Conservation (phyloP, 1,140 invertebrate genomes). For the Venturia canescens region DNA sequence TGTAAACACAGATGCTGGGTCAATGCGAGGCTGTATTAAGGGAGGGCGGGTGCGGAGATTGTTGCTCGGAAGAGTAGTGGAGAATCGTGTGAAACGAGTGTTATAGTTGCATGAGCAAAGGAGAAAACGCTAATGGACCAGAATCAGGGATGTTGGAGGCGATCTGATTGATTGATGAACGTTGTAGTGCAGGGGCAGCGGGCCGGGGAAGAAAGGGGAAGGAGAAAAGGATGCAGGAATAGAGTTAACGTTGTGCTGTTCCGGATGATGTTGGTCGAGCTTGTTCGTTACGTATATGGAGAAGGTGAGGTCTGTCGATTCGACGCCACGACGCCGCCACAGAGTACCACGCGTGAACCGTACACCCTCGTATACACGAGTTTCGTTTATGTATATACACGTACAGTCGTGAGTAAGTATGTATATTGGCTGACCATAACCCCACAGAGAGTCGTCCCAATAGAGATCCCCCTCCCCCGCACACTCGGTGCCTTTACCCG, state of each 20-base stretch:
- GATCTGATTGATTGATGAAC: slow-evolving; percentile 52
- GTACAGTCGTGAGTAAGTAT: not conserved
- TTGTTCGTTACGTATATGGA: slow-evolving; percentile 14
- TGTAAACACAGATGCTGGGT: too few species aligned
- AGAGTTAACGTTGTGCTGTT: slow-evolving; percentile 14
- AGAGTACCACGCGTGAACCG: not conserved
- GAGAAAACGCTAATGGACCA: slow-evolving; percentile 56
- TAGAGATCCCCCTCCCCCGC: not conserved
- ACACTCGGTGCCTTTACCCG: not conserved
- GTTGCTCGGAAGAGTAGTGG: too few species aligned
- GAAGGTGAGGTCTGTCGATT: not conserved
- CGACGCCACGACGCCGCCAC: not conserved
- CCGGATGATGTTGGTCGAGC: slow-evolving; percentile 9
- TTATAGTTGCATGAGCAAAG: slow-evolving; percentile 42
- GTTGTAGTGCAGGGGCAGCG: slow-evolving; percentile 26
- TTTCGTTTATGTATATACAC: slow-evolving; percentile 4
- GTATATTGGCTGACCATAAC: slow-evolving; percentile 28
- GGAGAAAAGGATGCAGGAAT: not conserved
- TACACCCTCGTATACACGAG: not conserved
- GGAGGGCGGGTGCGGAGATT: too few species aligned
- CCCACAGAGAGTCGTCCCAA: slow-evolving; percentile 5
- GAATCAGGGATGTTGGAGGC: slow-evolving; percentile 49
- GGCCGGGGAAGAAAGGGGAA: not conserved
- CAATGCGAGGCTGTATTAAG: too few species aligned
- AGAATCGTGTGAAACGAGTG: not conserved